Evolutionary conservation across 2,797 vertebrate genomes (phyloP), one percentile per base, ranked within the genome.

Genomic region (Tauraco hartlaubi): DNA sequence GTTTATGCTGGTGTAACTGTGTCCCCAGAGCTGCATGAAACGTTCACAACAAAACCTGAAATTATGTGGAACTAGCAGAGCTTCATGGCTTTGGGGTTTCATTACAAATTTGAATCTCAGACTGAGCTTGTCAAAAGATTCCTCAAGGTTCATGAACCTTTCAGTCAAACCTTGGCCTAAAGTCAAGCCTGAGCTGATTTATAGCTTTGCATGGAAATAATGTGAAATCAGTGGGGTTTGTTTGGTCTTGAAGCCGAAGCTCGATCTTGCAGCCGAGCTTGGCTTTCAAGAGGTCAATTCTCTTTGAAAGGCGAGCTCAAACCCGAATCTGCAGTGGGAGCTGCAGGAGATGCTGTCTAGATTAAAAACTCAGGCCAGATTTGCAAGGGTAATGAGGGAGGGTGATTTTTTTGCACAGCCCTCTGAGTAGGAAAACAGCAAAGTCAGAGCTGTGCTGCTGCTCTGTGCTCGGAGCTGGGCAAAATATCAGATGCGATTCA

Each of bases 71-170:
- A 73, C 91, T 48, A 92, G 88, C 93, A 94, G 73, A 93, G 49
- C 84, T 96, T 59, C 56, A 52, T 90, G 92, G 68, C 85, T 95
- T 72, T 39, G 90, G 85, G 79, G 84, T 96, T 97, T 97, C 93
- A 85, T 96, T 96, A 88, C 79, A 97, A 96, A 93, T 91, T 51
- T 80, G 81, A 95, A 90, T 87, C 88, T 97, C 85, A 82, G 95
- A 96, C 91, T 0, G 2, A 92, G 91, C 88, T 96, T 94, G 96
- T 97, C 94, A 93, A 96, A 96, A 94, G 96, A 97, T 97, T 97
- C 95, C 91, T 96, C 51, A 84, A 96, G 96, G 97, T 97, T 97
- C 88, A 59, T 96, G 97, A 97, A 96, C 97, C 94, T 96, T 96
- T 97, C 96, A 96, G 90, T 97, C 93, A 97, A 95, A 58, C 68